Conservation (phyloP, 2,113 vertebrate species). For the Vireo altiloquus region DNA sequence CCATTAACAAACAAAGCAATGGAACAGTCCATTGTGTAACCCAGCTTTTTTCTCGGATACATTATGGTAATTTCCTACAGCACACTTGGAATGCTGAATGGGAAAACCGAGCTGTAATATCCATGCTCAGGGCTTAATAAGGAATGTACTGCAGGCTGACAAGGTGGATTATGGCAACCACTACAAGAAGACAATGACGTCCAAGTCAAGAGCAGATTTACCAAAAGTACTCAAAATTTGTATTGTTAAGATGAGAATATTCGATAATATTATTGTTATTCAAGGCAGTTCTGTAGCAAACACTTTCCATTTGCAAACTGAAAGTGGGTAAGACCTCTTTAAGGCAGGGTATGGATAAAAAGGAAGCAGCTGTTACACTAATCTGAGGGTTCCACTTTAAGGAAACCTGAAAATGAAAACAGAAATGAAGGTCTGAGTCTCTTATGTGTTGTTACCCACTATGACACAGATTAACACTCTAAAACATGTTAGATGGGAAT, state of each 20-base stretch:
- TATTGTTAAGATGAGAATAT: not conserved
- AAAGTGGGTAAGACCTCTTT: not conserved
- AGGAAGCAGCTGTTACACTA: not conserved
- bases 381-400: not conserved
- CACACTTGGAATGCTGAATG: not conserved
- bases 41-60: rapidly evolving
- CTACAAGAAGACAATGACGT: not conserved
- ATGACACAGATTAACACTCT: not conserved
- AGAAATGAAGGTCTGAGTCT: not conserved
- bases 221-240: not conserved
- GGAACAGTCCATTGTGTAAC: not conserved
- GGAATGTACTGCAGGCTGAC: not conserved
- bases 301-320: not conserved
- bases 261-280: not conserved
- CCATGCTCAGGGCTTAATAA: not conserved
- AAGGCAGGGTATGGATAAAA: not conserved
- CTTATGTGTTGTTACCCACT: not conserved
- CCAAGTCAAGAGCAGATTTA: not conserved
- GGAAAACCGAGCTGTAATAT: not conserved
- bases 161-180: not conserved
- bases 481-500: not conserved
- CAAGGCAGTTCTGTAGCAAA: not conserved
- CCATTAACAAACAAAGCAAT: not conserved
- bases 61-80: not conserved
- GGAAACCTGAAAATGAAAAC: not conserved